Evolutionary conservation across 2,113 vertebrate species (phyloP).

Genomic region (Phyllostomus discolor): DNA sequence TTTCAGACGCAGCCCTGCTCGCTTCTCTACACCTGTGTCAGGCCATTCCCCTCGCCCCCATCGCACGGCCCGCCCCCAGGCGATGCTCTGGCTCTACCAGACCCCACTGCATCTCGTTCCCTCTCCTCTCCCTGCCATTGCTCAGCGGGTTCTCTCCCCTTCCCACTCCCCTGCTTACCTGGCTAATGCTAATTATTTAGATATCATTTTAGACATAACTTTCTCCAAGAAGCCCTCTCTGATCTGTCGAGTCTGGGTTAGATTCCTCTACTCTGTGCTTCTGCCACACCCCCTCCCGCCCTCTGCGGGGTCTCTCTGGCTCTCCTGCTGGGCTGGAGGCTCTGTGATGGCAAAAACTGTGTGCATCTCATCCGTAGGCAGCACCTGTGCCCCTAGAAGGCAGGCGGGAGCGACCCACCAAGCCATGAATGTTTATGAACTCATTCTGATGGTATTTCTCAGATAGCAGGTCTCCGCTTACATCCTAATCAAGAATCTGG

Average conservation of each 20-base stretch:
- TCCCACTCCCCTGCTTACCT: neutral
- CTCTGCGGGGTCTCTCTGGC: neutral
- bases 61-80: accelerated
- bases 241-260: neutral
- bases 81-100: neutral
- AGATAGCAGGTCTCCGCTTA: neutral
- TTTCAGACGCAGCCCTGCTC: neutral
- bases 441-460: neutral
- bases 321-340: neutral
- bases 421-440: neutral
- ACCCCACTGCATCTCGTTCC: neutral
- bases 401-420: neutral
- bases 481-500: neutral
- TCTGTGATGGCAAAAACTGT: neutral
- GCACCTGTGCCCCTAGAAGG: neutral
- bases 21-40: neutral
- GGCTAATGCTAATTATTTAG: neutral
- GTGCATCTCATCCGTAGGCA: neutral
- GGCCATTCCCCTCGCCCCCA: neutral
- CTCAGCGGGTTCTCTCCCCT: neutral
- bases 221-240: neutral
- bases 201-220: neutral
- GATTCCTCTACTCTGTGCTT: neutral
- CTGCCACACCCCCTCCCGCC: neutral
- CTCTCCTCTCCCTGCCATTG: neutral